These are phyloP conservation scores for Mesochorus sp. DNA, from an alignment of 2,888 invertebrate genomes.

Conservation along the genomic window DNA sequence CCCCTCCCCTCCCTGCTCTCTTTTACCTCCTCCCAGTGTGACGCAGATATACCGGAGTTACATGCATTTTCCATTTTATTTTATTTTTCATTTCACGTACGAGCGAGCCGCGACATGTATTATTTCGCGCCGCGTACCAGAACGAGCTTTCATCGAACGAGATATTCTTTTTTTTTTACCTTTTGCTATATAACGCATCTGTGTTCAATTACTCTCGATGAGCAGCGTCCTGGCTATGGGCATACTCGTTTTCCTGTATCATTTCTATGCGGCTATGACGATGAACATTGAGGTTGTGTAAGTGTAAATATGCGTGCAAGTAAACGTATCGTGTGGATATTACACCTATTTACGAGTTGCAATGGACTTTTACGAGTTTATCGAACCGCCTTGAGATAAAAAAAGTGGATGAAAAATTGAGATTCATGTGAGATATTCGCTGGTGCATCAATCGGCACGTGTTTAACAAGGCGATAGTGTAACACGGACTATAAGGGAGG, in stretches of 20 bases:
- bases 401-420: background rate
- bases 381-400: background rate
- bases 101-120: conserved; percentile 28
- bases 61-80: background rate
- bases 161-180: no score
- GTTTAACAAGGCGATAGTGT: conserved; percentile 7
- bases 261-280: no score
- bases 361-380: background rate
- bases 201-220: background rate
- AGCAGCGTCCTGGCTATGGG: background rate
- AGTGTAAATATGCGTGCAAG: no score
- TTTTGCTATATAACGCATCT: no score
- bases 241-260: no score
- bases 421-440: background rate
- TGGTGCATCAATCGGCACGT: background rate
- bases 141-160: no score
- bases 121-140: background rate
- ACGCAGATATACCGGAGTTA: no score
- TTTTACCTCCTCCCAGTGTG: no score
- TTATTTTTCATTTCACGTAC: conserved; percentile 13
- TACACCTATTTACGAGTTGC: background rate
- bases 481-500: conserved; percentile 24
- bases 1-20: no score
- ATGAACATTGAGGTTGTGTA: no score
- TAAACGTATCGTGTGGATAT: background rate